These are phyloP conservation scores for Epizoanthus illoricatus DNA, from an alignment of 92 coral and sea anemone genomes.

Conservation along the genomic window DNA sequence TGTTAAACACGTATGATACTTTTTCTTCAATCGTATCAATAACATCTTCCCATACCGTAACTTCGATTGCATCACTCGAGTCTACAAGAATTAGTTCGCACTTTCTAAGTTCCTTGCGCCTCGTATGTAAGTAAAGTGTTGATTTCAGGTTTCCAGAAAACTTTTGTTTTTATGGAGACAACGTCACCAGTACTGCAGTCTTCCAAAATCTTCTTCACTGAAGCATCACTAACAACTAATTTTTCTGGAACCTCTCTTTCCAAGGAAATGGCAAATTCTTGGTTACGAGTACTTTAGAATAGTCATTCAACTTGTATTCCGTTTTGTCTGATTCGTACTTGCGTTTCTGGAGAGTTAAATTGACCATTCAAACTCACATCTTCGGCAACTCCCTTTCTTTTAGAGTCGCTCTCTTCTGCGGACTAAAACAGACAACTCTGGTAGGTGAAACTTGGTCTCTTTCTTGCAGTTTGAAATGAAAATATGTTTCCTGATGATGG, in stretches of 20 bases:
- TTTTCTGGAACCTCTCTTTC: slow-evolving; percentile 22
- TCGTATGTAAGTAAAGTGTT: slow-evolving; percentile 33
- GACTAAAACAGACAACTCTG: slow-evolving; percentile 32
- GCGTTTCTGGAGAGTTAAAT: slow-evolving; percentile 41
- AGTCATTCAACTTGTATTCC: slow-evolving; percentile 36
- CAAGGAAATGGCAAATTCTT: slow-evolving; percentile 46
- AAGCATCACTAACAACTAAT: background rate
- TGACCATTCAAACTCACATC: slow-evolving; percentile 5
- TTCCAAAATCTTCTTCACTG: slow-evolving; percentile 30
- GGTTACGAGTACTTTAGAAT: slow-evolving; percentile 26
- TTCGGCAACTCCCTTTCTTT: slow-evolving; percentile 25
- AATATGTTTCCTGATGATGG: slow-evolving; percentile 47
- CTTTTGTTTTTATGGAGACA: slow-evolving; percentile 52
- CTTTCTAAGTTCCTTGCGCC: slow-evolving; percentile 38
- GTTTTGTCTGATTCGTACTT: slow-evolving; percentile 31
- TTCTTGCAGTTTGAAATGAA: slow-evolving; percentile 49
- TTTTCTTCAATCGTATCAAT: slow-evolving; percentile 37
- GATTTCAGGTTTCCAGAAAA: slow-evolving; percentile 29
- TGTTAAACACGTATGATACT: no score
- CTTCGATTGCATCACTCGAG: slow-evolving; percentile 34
- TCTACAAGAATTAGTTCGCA: slow-evolving; percentile 48
- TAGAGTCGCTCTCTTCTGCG: slow-evolving; percentile 26
- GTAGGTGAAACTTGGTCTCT: slow-evolving; percentile 15
- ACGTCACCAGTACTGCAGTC: slow-evolving; percentile 31
- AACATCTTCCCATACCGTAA: slow-evolving; percentile 40